These are phyloP conservation scores for Callionymus lyra DNA, from an alignment of 2,113 vertebrate species.

Conservation along the genomic window DNA sequence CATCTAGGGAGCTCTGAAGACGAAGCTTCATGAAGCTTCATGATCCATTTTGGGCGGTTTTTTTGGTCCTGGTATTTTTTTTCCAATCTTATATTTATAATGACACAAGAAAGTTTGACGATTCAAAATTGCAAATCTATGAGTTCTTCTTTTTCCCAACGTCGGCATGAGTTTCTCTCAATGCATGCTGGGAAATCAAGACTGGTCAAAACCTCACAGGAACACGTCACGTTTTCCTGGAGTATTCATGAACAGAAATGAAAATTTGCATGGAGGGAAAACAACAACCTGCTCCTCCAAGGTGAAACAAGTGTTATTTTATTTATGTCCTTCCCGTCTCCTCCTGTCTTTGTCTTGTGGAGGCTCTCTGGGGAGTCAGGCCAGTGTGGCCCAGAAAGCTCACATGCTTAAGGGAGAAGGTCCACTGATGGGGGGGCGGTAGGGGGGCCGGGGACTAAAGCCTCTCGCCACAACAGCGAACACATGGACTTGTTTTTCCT, in stretches of 20 bases:
- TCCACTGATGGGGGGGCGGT: conserved; percentile 15
- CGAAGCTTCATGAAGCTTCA: too few relatives aligned
- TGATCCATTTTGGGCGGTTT: too few relatives aligned
- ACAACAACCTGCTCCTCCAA: conserved; percentile 42
- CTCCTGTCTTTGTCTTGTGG: conserved; percentile 13
- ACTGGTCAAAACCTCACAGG: too few relatives aligned
- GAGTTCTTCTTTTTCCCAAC: too few relatives aligned
- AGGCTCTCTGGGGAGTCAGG: conserved; percentile 36
- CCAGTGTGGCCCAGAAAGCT: conserved; percentile 57
- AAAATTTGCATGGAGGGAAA: conserved; percentile 37
- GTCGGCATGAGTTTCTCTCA: too few relatives aligned
- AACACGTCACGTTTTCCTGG: conserved; percentile 12
- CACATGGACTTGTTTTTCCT: conserved; percentile 30
- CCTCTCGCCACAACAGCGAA: conserved; percentile 14
- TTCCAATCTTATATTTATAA: too few relatives aligned
- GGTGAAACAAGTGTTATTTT: conserved; percentile 59
- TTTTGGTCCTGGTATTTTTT: too few relatives aligned
- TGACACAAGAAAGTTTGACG: too few relatives aligned
- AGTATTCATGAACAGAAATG: conserved; percentile 29
- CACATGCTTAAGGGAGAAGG: conserved; percentile 38
- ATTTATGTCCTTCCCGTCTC: conserved; percentile 47
- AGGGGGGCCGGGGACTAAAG: conserved; percentile 16
- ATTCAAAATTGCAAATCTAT: too few relatives aligned
- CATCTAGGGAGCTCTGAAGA: too few relatives aligned
- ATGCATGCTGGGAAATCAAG: too few relatives aligned